These are phyloP conservation scores for Actinopyga echinites DNA, from an alignment of 53 echinoderm and acorn worm genomes.

Conservation along the genomic window DNA sequence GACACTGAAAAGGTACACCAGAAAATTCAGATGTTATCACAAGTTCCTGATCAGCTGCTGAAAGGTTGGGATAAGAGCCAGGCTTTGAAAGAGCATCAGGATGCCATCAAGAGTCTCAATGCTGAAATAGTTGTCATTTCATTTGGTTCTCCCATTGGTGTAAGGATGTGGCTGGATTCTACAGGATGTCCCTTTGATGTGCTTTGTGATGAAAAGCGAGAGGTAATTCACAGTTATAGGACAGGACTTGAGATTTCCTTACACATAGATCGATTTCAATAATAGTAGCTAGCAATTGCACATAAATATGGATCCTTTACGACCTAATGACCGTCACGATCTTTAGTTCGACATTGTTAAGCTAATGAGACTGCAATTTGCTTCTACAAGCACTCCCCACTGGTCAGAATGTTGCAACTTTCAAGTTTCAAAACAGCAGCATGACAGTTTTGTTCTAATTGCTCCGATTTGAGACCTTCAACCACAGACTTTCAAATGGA, in stretches of 20 bases:
- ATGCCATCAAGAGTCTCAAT: constrained; percentile 42
- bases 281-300: too few relatives aligned
- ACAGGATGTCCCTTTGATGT: constrained; percentile 63
- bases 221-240: constrained; percentile 45
- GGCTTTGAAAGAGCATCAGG: constrained; percentile 38
- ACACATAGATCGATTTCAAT: neutral
- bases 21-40: constrained; percentile 65
- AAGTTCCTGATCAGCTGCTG: constrained; percentile 52
- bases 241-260: neutral
- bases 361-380: too few relatives aligned
- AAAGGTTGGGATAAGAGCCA: constrained; percentile 79
- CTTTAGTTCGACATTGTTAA: too few relatives aligned
- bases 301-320: too few relatives aligned
- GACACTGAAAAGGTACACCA: constrained; percentile 75
- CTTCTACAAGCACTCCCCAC: too few relatives aligned
- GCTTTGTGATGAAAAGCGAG: constrained; percentile 61
- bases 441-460: too few relatives aligned
- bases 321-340: too few relatives aligned
- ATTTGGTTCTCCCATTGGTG: constrained; percentile 64
- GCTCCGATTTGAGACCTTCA: too few relatives aligned
- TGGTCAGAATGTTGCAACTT: too few relatives aligned
- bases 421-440: too few relatives aligned
- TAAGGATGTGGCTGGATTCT: constrained; percentile 56
- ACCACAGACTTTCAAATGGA: too few relatives aligned
- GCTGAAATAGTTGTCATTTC: constrained; percentile 66